Percentiles rank a stretch among this genome's conserved stretches.
Conservation (phyloP, 2,888 invertebrate genomes). For the Ptilodon capucinus region DNA sequence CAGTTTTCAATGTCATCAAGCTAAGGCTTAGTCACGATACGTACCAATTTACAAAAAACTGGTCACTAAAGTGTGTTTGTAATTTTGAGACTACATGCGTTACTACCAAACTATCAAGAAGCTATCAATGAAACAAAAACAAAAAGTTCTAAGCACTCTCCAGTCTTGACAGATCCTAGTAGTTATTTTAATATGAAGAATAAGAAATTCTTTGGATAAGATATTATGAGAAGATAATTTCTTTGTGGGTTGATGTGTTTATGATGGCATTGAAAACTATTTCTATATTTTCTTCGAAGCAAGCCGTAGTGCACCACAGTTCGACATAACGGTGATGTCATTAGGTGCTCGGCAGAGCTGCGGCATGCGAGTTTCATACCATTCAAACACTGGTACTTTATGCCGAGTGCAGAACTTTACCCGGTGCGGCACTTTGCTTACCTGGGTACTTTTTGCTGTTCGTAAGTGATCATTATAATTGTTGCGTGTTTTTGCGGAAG, state of each 20-base stretch:
- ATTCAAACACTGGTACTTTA: slow-evolving; percentile 17
- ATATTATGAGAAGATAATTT: neutral
- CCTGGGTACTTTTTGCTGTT: slow-evolving; percentile 5
- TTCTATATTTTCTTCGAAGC: slow-evolving; percentile 27
- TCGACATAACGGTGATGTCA: slow-evolving; percentile 45
- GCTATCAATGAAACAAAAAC: too few relatives aligned
- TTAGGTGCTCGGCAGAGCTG: slow-evolving; percentile 27
- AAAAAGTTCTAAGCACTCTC: too few relatives aligned
- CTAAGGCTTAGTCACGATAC: too few relatives aligned
- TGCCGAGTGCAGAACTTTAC: slow-evolving; percentile 5
- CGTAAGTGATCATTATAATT: slow-evolving; percentile 28
- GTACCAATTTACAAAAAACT: too few relatives aligned
- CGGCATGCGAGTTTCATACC: slow-evolving; percentile 23
- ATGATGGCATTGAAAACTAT: neutral
- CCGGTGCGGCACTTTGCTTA: neutral
- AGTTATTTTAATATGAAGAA: too few relatives aligned
- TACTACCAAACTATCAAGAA: too few relatives aligned
- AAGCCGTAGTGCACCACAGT: slow-evolving; percentile 29
- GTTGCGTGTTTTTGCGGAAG: slow-evolving; percentile 20
- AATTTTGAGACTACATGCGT: too few relatives aligned
- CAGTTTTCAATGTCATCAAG: too few relatives aligned
- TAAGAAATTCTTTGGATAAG: too few relatives aligned
- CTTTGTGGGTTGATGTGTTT: neutral
- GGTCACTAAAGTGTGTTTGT: too few relatives aligned
- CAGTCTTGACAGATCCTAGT: too few relatives aligned